Percentiles rank a stretch among this genome's conserved stretches.
Evolutionary conservation across 2,113 vertebrate genomes (phyloP).

Genomic region (Coturnix japonica): DNA sequence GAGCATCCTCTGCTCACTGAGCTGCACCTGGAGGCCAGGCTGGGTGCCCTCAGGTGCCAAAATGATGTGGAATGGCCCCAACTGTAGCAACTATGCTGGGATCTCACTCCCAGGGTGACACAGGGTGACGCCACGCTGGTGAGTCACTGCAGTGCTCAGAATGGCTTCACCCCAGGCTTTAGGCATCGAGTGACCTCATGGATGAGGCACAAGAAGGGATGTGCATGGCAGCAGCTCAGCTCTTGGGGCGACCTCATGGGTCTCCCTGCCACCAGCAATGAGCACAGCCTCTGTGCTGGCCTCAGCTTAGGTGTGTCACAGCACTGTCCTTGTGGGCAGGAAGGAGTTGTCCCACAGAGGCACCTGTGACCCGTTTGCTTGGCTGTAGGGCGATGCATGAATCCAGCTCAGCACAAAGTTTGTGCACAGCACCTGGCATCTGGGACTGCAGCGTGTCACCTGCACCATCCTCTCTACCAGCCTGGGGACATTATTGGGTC

Average conservation of each 20-base stretch:
- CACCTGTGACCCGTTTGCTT: not conserved
- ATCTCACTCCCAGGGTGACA: rapidly evolving
- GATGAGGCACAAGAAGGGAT: not conserved
- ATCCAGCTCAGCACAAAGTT: rapidly evolving
- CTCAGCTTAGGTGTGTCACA: not conserved
- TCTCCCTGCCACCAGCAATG: rapidly evolving
- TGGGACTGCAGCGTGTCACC: not conserved
- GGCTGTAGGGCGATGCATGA: not conserved
- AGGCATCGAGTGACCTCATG: slow-evolving; percentile 1
- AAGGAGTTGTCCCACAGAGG: not conserved
- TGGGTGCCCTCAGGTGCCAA: rapidly evolving
- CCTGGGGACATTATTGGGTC: rapidly evolving
- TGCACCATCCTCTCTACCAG: not conserved
- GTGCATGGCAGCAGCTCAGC: not conserved
- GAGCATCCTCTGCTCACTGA: not conserved
- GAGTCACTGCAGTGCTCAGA: not conserved
- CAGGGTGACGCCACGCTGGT: not conserved
- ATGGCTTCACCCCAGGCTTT: slow-evolving; percentile 20
- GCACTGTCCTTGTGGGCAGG: not conserved
- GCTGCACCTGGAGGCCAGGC: not conserved
- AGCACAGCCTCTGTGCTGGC: not conserved
- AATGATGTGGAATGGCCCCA: rapidly evolving
- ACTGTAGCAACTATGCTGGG: not conserved
- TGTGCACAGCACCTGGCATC: not conserved
- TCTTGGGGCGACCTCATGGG: rapidly evolving